phyloP scores from a whole-genome alignment of 2,888 invertebrate species.

The Melikaiella ostensackeni region DNA sequence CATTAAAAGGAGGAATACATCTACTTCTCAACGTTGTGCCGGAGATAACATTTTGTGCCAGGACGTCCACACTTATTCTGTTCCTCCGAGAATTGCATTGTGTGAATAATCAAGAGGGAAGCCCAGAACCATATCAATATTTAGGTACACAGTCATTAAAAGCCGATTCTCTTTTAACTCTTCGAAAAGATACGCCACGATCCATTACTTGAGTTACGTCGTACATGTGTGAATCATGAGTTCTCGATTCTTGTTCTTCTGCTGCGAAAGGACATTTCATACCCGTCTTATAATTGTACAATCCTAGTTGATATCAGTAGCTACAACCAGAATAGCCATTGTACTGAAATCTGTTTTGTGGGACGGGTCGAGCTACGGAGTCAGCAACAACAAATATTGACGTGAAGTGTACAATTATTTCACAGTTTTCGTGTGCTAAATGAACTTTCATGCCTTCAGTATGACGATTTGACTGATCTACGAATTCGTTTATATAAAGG shows the following conservation, averaged over 20 bases:
- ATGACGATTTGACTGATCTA: too few species aligned
- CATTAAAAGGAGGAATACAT: too few species aligned
- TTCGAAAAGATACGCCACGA: not conserved
- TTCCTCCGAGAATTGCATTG: too few species aligned
- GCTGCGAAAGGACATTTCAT: constrained; percentile 43
- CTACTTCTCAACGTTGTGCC: too few species aligned
- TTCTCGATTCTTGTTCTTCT: constrained; percentile 14
- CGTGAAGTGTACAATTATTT: too few species aligned
- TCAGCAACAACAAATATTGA: constrained; percentile 41
- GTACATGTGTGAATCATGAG: constrained; percentile 14
- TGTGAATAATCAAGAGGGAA: too few species aligned
- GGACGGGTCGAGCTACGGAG: not conserved
- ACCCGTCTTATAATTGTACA: not conserved
- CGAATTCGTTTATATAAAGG: not conserved
- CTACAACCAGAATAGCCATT: constrained; percentile 46
- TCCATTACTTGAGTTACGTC: constrained; percentile 3
- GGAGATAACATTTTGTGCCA: too few species aligned
- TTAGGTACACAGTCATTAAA: too few species aligned
- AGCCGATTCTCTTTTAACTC: not conserved
- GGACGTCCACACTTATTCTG: too few species aligned
- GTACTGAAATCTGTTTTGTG: constrained; percentile 41
- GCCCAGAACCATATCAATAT: too few species aligned
- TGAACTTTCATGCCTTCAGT: too few species aligned
- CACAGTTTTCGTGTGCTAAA: too few species aligned
- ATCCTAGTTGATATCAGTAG: constrained; percentile 43